Conservation (phyloP, 64 coral and sea anemone species). For the Exaiptasia diaphana region DNA sequence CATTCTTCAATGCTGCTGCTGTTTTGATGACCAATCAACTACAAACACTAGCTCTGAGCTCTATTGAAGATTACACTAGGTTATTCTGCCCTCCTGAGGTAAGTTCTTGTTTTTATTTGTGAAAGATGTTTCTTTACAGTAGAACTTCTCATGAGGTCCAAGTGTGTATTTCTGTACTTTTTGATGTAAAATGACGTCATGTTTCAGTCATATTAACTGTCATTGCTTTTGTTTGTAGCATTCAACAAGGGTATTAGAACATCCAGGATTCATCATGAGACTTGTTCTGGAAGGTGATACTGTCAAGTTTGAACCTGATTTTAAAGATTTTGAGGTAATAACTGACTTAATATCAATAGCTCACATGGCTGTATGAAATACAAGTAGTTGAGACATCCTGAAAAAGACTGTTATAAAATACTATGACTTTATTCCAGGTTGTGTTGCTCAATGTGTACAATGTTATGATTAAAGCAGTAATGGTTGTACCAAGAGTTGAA, state of each 20-base stretch:
- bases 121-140: background rate
- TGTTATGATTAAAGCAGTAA: conserved; percentile 95
- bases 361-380: no score
- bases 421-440: conserved; percentile 62
- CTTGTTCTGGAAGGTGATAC: conserved; percentile 92
- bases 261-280: conserved; percentile 96
- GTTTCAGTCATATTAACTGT: background rate
- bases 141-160: no score
- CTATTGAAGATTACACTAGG: conserved; percentile 85
- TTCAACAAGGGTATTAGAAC: conserved; percentile 85
- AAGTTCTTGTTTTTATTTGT: background rate
- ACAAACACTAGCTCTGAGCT: conserved; percentile 83
- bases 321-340: conserved; percentile 92
- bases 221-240: conserved; percentile 23
- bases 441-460: conserved; percentile 98
- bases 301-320: conserved; percentile 97
- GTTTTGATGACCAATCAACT: conserved; percentile 96
- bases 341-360: background rate
- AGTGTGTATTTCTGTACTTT: no score
- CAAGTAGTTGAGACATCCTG: no score
- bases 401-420: background rate
- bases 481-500: conserved; percentile 94
- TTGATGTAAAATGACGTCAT: no score
- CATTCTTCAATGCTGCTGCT: conserved; percentile 91
- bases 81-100: conserved; percentile 91